Base-by-base conservation (phyloP, 2,888 invertebrate species). In the Platynereis dumerilii region DNA sequence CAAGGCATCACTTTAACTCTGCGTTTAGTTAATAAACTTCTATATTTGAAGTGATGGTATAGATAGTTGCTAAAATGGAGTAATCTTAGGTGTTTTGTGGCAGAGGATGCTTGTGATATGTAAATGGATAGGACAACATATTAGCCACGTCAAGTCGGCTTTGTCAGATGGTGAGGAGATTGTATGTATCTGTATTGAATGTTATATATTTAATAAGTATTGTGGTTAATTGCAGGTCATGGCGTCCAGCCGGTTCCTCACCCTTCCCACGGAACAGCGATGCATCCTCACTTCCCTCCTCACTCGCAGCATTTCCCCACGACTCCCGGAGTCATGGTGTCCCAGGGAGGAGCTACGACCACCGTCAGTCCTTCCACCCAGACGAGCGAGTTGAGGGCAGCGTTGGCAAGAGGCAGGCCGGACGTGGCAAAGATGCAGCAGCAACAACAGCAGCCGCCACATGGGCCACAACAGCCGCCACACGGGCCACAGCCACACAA, bases 341-440 rank as follows among this genome's bases (percentile, higher is more conserved):
- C 61, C n/a, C 65, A 60, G 20, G 44, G 39, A 20, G 54, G 29
- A 12, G 22, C 65, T 7, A n/a, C 55, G 24, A n/a, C 64, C 5
- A 48, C 58, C 26, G 53, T 28, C 29, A 56, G 54, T 12, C 34
- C 58, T 17, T 17, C n/a, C 53, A 52, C 57, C 3, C 58, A 54
- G 53, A 56, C 60, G 26, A 73, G 71, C 56, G 73, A 74, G 60
- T 73, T 74, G 54, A 44, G 73, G n/a, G 71, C 71, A 12, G 73
- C 66, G n/a, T 65, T 74, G 58, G 69, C 67, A 22, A 34, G 34
- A 34, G 34, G 34, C 12, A 5, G 34, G 5, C 29, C 65, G 1
- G 39, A 52, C 1, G 45, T 29, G 44, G 53, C 58, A 17, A n/a
- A 52, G 52, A 52, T 10, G n/a, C 59, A 29, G 29, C 64, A 60